Evolutionary conservation across 2,797 vertebrate genomes (phyloP), one percentile per base, ranked within the genome.

Genomic region (Streptopelia turtur): DNA sequence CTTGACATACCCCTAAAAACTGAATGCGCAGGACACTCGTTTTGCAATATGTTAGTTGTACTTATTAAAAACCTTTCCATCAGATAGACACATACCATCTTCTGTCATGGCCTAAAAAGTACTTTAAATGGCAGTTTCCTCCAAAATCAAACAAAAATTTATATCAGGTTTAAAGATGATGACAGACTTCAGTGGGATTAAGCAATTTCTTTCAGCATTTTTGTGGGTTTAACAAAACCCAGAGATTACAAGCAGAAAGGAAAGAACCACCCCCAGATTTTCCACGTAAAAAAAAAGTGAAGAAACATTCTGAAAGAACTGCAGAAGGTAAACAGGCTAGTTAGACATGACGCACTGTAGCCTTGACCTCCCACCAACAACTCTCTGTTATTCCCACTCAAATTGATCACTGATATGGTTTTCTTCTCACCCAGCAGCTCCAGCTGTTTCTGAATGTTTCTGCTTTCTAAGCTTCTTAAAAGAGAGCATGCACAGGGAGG

Each of bases 231-330:
- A 93, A 95, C 86, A 90, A 96, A 96, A 95, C 63, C 30, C 60
- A 87, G 92, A 90, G 86, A 95, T 97, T 94, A 92, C 81, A 92
- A 89, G 83, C 86, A 89, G 91, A 93, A 89, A 95, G 94, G 95
- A 96, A 97, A 96, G 94, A 96, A 96, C 96, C 96, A 93, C 93
- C 87, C 68, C 94, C 78, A 85, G 82, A 93, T 84, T 96, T 96
- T 95, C 86, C 90, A 75, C 72, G 55, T 82, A 59, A 92, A 85
- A 35, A 30, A 68, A 33, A 10, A 47, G 52, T 31, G 27, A 92
- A 74, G 52, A 88, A 87, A 89, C 22, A 80, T 65, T 91, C 71
- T 75, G 77, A 90, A 70, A 82, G 57, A 52, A 75, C 45, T 65
- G 35, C 25, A 70, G 81, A 91, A 95, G 86, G 66, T 93, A 95